These are phyloP conservation scores for Syrrhaptes paradoxus DNA, from an alignment of 2,113 vertebrate genomes.

Conservation along the genomic window DNA sequence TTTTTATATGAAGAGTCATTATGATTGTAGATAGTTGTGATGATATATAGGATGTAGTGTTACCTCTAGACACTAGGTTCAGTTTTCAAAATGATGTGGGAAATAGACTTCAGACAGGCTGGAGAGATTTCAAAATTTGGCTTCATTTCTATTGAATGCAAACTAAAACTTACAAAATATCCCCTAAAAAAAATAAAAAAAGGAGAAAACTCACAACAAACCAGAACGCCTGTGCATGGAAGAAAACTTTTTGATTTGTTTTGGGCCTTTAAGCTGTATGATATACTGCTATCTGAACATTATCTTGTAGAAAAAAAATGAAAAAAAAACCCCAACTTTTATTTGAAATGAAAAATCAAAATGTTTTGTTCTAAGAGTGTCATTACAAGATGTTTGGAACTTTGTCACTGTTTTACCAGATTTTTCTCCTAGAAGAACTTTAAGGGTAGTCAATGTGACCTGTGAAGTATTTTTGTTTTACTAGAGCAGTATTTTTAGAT, in stretches of 20 bases:
- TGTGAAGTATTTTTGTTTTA: neutral
- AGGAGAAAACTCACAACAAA: fast-evolving
- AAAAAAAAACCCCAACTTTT: neutral
- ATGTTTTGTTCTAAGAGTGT: fast-evolving
- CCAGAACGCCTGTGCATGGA: neutral
- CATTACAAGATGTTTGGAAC: neutral
- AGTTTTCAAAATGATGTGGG: neutral
- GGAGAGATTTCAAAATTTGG: neutral
- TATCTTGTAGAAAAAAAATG: neutral
- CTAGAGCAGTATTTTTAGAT: neutral
- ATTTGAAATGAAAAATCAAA: neutral
- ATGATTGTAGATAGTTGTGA: neutral
- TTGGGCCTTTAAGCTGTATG: neutral
- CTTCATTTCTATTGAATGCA: neutral
- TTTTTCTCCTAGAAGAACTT: neutral
- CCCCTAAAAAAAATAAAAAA: neutral
- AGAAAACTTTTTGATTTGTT: neutral
- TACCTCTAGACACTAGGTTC: neutral
- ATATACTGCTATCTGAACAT: neutral
- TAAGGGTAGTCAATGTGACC: neutral
- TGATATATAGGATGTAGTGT: neutral
- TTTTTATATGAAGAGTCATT: neutral
- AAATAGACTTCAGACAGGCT: neutral
- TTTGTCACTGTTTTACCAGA: neutral
- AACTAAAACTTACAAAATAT: neutral